phyloP scores from a whole-genome alignment of 1,140 invertebrate genomes.

The Drosophila erecta region DNA sequence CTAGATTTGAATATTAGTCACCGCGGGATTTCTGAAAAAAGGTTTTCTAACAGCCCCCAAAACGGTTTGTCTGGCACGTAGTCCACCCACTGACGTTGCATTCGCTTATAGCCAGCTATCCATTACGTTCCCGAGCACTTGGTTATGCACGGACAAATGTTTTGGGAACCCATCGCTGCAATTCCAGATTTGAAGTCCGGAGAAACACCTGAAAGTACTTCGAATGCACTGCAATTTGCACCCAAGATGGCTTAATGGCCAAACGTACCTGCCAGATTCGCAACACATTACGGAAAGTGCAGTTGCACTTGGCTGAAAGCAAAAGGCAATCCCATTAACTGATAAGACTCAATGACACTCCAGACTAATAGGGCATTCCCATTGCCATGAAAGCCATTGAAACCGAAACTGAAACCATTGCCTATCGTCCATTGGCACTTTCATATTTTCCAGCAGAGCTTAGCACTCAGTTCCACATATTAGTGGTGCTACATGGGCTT shows the following conservation, averaged over 20 bases:
- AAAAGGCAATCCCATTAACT: not conserved
- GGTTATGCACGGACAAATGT: not conserved
- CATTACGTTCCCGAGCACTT: not conserved
- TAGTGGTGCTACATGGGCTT: not conserved
- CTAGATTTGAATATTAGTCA: constrained; percentile 2
- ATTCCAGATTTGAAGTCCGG: not conserved
- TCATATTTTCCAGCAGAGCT: not conserved
- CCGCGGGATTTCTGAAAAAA: not conserved
- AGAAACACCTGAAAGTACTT: constrained; percentile 33
- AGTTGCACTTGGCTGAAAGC: constrained; percentile 9
- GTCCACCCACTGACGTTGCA: not conserved
- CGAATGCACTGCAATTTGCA: constrained; percentile 1
- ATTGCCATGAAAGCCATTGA: constrained; percentile 4
- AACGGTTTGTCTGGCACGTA: not conserved
- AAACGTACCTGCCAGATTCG: not conserved
- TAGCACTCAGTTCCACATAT: not conserved
- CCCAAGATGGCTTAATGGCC: constrained; percentile 11
- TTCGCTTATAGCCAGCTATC: constrained; percentile 13
- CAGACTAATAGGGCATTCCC: constrained; percentile 15
- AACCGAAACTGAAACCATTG: constrained; percentile 9
- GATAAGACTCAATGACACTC: constrained; percentile 10
- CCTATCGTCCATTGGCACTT: constrained; percentile 25
- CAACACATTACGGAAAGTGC: constrained; percentile 3
- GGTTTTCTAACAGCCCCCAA: not conserved
- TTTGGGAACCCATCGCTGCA: not conserved